Conservation (phyloP, 2,888 invertebrate genomes). For the Perithous albicinctus region DNA sequence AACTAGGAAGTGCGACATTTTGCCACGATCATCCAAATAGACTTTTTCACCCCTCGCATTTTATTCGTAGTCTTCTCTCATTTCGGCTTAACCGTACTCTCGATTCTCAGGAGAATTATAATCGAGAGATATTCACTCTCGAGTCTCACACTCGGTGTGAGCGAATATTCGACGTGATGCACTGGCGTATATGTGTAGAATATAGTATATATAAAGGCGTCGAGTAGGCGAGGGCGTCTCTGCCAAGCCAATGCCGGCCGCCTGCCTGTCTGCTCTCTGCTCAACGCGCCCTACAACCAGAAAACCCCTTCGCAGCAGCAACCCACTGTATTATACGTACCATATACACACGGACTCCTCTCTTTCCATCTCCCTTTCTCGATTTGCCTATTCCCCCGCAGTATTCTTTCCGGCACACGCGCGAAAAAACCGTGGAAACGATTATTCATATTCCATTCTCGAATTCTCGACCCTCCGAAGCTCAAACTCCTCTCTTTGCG, state of each 20-base stretch:
- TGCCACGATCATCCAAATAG: conserved; percentile 22
- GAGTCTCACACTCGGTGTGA: conserved; percentile 44
- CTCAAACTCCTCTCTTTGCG: conserved; percentile 29
- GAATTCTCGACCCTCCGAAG: conserved; percentile 57
- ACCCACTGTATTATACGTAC: conserved; percentile 19
- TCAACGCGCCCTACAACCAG: conserved; percentile 46
- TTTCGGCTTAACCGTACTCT: conserved; percentile 26
- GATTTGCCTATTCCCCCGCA: conserved; percentile 54
- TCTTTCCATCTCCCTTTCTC: conserved; percentile 8
- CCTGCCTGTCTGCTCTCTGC: conserved; percentile 51
- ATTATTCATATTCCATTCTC: conserved; percentile 68
- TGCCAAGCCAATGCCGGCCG: conserved; percentile 54
- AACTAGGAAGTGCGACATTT: not conserved
- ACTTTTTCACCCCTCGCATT: conserved; percentile 24
- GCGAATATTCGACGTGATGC: conserved; percentile 55
- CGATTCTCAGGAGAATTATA: conserved; percentile 49
- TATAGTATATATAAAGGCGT: conserved; percentile 50
- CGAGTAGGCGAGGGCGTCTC: conserved; percentile 57
- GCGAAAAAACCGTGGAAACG: conserved; percentile 60
- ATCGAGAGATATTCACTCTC: conserved; percentile 31
- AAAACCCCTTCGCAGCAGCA: conserved; percentile 26
- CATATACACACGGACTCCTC: too few species aligned
- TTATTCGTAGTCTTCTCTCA: conserved; percentile 24
- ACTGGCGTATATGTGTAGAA: conserved; percentile 19
- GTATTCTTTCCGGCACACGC: conserved; percentile 44